Percentiles rank a stretch among this genome's conserved stretches.
These are phyloP conservation scores for Canis aureus DNA, from an alignment of 2,113 vertebrate genomes.

Conservation along the genomic window DNA sequence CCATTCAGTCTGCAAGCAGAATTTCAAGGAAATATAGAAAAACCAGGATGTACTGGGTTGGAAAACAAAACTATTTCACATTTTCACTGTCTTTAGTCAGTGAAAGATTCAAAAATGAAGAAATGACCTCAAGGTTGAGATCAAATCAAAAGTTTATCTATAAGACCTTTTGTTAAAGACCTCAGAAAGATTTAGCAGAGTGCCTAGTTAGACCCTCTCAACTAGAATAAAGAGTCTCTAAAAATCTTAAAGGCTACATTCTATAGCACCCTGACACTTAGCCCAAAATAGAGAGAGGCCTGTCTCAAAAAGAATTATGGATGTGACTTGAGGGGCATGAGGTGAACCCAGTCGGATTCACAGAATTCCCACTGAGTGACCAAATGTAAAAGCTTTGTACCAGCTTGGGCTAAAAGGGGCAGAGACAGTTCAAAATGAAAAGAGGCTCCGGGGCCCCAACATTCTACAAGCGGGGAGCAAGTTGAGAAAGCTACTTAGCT, in stretches of 20 bases:
- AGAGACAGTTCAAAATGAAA: constrained; percentile 45
- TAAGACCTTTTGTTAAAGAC: constrained; percentile 69
- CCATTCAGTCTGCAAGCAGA: not conserved
- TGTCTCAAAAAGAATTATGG: constrained; percentile 63
- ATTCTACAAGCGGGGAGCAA: not conserved
- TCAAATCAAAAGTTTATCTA: constrained; percentile 68
- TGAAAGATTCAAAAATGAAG: constrained; percentile 68
- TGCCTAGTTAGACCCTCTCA: constrained; percentile 54
- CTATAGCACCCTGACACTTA: constrained; percentile 30
- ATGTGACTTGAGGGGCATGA: constrained; percentile 40
- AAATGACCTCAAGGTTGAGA: constrained; percentile 66
- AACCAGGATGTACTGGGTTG: not conserved
- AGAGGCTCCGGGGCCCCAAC: not conserved
- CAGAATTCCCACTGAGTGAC: constrained; percentile 13
- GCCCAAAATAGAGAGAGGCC: constrained; percentile 64
- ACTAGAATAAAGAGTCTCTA: constrained; percentile 62
- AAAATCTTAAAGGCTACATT: constrained; percentile 54
- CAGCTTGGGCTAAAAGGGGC: not conserved
- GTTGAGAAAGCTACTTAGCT: not conserved
- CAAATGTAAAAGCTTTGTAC: constrained; percentile 4
- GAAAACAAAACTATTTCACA: constrained; percentile 66
- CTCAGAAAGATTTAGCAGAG: constrained; percentile 66
- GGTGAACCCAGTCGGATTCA: constrained; percentile 43
- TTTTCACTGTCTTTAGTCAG: constrained; percentile 63
- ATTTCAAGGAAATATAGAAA: constrained; percentile 51